Evolutionary conservation across 2,113 vertebrate genomes (phyloP), one percentile per base, ranked within the genome.

Genomic region (Corynorhinus townsendii): DNA sequence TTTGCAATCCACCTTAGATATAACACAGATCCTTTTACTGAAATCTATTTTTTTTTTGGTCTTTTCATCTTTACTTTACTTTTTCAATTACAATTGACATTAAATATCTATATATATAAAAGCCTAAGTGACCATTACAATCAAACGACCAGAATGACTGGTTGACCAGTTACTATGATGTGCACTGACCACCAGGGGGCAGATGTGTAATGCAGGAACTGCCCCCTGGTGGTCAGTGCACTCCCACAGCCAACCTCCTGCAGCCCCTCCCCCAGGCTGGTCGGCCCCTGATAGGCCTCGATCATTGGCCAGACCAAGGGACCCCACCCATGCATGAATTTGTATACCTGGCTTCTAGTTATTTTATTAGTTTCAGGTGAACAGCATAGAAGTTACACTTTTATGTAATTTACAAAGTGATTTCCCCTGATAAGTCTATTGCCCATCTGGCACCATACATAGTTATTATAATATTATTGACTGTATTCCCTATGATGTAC

Each of bases 211-310:
- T 1, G 24, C 22, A 59, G 24, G 56, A 59, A 26, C 56, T 59
- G 56, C 9, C 56, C 56, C 56, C 22, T 59, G 56, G 56, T 59
- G 24, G 24, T 59, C 56, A 59, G 56, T 59, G 24, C 56, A 11
- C 56, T 59, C 56, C 56, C 22, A 59, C 56, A 59, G 56, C 24
- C 24, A 59, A 24, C 54, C 11, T 59, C 22, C 10, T 24, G 9
- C 2, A 8, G 56, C 10, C 56, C 24, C 24, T 26, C 56, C 22
- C 19, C 56, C 10, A 1, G 56, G 56, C 56, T 59, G 56, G 56
- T 10, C 1, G 0, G 22, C 9, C 24, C 56, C 3, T 0, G 1
- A 59, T 59, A 26, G 22, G 24, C 24, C 56, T 59, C 9, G 3
- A 59, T 24, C 56, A 59, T 4, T 3, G 24, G 56, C 24, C 56